Base-by-base conservation (phyloP, 1,140 invertebrate genomes). In the Andrena cerasifolii region DNA sequence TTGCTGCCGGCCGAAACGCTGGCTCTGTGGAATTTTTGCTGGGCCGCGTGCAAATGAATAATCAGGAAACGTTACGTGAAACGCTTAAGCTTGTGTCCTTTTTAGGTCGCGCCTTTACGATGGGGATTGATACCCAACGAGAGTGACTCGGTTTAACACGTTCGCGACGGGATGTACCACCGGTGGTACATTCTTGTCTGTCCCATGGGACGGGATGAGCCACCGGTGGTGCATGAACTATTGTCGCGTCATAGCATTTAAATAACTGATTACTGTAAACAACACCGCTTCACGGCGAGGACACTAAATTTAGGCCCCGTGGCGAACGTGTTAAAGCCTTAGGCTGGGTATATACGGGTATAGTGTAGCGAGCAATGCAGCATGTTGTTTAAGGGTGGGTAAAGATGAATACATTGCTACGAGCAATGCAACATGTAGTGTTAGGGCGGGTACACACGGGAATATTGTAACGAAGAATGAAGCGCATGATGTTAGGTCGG, bases 151-250 rank as follows among this genome's bases (percentile, higher is more conserved):
- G n/a, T n/a, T 59, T 61, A 28, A 66, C 63, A 51, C 31, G 31
- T 59, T 59, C 18, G 31, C 31, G 56, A 59, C 58, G n/a, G 68
- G 26, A 1, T 59, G 68, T 49, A 51, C 56, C 66, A 68, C 66
- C 66, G 49, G 51, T 68, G 49, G 65, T 67, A 67, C 51, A 68
- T 68, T 54, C 31, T 51, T 67, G 63, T 67, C 63, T 67, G 26
- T 67, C 63, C 63, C 43, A 66, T 47, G 62, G 62, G 62, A 31
- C n/a, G 45, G 47, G 62, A 45, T 66, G 62, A 45, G 51, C 62
- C 62, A 66, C 45, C 45, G 62, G 62, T 66, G 45, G 47, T 66
- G 51, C 62, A 65, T 65, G 26, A 21, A 59, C 4, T 16, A 59
- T 59, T 59, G 62, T 47, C 1, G 21, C 43, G 33, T 66, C n/a